Conservation (phyloP, 2,888 invertebrate genomes). For the Melolontha melolontha region DNA sequence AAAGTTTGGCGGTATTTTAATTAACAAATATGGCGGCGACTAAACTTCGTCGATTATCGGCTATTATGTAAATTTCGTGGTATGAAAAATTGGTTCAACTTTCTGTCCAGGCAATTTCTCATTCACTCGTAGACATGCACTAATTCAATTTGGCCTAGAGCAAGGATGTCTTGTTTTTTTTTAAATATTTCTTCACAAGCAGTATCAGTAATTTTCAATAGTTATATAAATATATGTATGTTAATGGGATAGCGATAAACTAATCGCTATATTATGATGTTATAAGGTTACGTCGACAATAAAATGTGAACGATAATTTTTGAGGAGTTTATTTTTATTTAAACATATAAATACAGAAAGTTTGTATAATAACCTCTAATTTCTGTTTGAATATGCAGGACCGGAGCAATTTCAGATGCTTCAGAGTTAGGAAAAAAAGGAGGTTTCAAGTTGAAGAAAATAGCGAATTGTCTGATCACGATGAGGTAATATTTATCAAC, state of each 20-base stretch:
- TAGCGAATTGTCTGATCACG: constrained; percentile 9
- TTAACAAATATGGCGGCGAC: too few species aligned
- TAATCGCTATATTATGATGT: too few species aligned
- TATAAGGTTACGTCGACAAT: too few species aligned
- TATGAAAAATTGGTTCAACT: background rate
- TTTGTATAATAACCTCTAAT: background rate
- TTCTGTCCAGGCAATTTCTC: background rate
- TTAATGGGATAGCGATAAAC: background rate
- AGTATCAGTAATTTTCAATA: background rate
- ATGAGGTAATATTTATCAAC: constrained; percentile 19
- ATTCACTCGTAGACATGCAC: constrained; percentile 18
- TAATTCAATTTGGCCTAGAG: constrained; percentile 4
- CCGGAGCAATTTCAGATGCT: constrained; percentile 25
- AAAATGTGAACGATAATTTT: too few species aligned
- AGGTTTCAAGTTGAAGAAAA: background rate
- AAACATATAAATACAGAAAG: background rate
- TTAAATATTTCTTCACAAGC: background rate
- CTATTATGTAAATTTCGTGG: too few species aligned
- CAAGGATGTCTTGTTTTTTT: constrained; percentile 16
- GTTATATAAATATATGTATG: background rate
- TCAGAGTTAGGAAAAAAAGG: constrained; percentile 21
- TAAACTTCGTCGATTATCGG: too few species aligned
- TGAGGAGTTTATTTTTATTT: background rate
- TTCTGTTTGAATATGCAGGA: constrained; percentile 23
- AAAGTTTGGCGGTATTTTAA: too few species aligned